Conservation (phyloP, 2,888 invertebrate species). For the Hylaea fasciaria region DNA sequence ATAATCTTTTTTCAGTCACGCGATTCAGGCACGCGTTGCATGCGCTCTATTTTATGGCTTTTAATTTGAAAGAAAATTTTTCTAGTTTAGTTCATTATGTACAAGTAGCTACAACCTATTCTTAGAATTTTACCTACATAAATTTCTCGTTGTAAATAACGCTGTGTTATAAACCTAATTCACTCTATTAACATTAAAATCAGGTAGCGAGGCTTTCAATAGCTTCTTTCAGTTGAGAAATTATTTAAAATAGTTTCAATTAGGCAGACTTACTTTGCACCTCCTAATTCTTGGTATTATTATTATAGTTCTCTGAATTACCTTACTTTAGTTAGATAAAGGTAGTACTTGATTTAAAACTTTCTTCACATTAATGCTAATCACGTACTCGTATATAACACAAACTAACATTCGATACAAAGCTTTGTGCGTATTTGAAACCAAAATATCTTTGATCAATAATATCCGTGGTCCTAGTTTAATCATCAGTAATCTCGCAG, state of each 20-base stretch:
- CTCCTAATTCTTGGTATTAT: too few relatives aligned
- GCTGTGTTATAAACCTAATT: constrained; percentile 12
- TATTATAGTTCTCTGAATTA: too few relatives aligned
- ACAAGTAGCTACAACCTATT: background rate
- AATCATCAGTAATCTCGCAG: constrained; percentile 41
- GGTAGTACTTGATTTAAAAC: too few relatives aligned
- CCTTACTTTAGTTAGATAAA: too few relatives aligned
- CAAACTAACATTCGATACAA: too few relatives aligned
- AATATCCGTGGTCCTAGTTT: constrained; percentile 32
- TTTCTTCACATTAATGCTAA: too few relatives aligned
- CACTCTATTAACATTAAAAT: constrained; percentile 16
- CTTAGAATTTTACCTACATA: constrained; percentile 14
- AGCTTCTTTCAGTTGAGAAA: background rate
- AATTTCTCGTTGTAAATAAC: background rate
- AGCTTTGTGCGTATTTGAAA: background rate
- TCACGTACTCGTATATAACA: too few relatives aligned
- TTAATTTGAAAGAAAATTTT: constrained; percentile 10
- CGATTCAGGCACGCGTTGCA: constrained; percentile 35
- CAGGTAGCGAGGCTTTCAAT: background rate
- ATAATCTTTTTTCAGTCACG: constrained; percentile 33
- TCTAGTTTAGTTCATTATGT: background rate
- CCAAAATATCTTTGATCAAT: constrained; percentile 12
- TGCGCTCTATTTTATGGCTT: constrained; percentile 23
- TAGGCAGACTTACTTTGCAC: too few relatives aligned
- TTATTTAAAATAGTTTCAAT: too few relatives aligned